These are phyloP conservation scores for Phyto melanocephala DNA, from an alignment of 2,888 invertebrate genomes.

Conservation along the genomic window DNA sequence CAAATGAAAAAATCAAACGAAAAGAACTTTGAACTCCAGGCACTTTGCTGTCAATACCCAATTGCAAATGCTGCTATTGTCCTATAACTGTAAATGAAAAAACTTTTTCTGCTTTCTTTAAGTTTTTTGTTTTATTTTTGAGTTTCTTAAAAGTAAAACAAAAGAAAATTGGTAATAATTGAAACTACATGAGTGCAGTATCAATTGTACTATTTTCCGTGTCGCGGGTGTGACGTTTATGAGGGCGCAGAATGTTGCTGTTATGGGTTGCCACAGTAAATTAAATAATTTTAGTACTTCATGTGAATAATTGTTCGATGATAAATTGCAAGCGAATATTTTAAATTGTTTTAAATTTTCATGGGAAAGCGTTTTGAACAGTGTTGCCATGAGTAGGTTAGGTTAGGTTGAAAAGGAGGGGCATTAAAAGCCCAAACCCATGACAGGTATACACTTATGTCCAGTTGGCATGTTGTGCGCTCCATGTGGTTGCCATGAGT, in stretches of 20 bases:
- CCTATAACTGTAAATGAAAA: conserved; percentile 53
- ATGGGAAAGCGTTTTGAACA: too few relatives aligned
- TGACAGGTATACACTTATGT: too few relatives aligned
- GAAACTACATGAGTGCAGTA: conserved; percentile 76
- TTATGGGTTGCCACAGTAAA: conserved; percentile 23
- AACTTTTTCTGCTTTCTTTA: conserved; percentile 40
- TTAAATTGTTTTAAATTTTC: too few relatives aligned
- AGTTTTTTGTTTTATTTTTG: background rate
- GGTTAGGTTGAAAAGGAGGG: too few relatives aligned
- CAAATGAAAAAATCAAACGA: background rate
- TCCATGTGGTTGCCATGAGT: too few relatives aligned
- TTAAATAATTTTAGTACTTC: too few relatives aligned
- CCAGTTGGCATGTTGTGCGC: too few relatives aligned
- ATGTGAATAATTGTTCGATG: too few relatives aligned
- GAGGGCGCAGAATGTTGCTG: background rate
- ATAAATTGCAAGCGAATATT: too few relatives aligned
- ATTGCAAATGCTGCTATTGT: conserved; percentile 68
- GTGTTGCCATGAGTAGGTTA: too few relatives aligned
- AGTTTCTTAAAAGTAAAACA: conserved; percentile 15
- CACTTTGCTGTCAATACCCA: conserved; percentile 64
- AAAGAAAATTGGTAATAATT: conserved; percentile 68
- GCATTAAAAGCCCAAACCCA: too few relatives aligned
- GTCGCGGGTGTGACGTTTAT: background rate
- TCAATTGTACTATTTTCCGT: conserved; percentile 23
- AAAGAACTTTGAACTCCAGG: conserved; percentile 56